Base-by-base conservation (phyloP, 2,888 invertebrate genomes). In the Emmelina monodactyla region DNA sequence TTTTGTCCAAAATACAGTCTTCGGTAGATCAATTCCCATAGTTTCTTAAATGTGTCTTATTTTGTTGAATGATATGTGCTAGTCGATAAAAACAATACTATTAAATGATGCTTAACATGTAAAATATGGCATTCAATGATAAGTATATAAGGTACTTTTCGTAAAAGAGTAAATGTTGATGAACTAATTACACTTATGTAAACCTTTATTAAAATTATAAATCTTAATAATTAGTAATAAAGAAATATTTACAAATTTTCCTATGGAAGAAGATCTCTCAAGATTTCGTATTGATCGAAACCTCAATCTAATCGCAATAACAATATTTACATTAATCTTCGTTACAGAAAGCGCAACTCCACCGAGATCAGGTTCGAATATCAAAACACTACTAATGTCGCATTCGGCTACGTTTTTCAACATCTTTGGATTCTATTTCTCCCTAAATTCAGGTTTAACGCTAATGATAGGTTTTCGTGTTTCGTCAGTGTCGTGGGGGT, bases 191-290 rank as follows among this genome's bases (percentile, higher is more conserved):
- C 55, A 73, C 68, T 73, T 62, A 72, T 55, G 61, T 55, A 59
- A 60, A 70, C 75, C 72, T 71, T 67, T 72, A 63, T 63, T 66
- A 65, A 66, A 73, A 67, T 62, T 55, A 60, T 62, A 57, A 54
- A 62, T 44, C 51, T n/a, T 58, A 58, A 41, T 50, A 53, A 53
- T 60, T 59, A 56, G 66, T n/a, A n/a, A n/a, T 64, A 67, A 69
- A 67, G 64, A 59, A 66, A 66, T 79, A 79, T 79, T 70, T 79
- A 79, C 79, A 79, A 75, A 75, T 79, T 79, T 79, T 61, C 63
- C 79, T 79, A 79, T 79, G 78, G 76, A 79, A 76, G 76, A 78
- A 72, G 66, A 64, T 58, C 61, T 63, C 53, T 55, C 61, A 55
- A 58, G 62, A 65, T 52, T 56, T 63, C 69, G 62, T 54, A 47